Percentiles rank a stretch among this genome's conserved stretches.
Conservation (phyloP, 2,113 vertebrate genomes). For the Microtus richardsoni region DNA sequence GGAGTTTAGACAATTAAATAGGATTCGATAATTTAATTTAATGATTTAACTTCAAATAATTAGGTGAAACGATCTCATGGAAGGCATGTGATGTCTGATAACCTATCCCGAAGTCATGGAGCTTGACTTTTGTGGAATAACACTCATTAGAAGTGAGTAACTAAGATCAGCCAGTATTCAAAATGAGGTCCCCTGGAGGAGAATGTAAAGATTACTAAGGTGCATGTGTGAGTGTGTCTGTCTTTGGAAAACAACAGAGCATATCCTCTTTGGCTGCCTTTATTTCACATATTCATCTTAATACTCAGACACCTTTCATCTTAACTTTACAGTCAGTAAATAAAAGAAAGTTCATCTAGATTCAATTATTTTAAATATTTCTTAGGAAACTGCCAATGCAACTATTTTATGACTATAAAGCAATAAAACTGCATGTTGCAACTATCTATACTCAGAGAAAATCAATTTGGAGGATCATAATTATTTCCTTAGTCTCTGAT, state of each 20-base stretch:
- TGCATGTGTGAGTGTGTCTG: fast-evolving
- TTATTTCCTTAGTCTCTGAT: neutral
- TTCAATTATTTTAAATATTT: neutral
- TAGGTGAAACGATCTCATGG: fast-evolving
- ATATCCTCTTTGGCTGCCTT: neutral
- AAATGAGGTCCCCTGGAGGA: neutral
- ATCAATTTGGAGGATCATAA: neutral
- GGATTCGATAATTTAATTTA: neutral
- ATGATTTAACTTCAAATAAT: neutral
- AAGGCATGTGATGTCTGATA: neutral
- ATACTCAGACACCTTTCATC: no score
- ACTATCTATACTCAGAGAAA: neutral
- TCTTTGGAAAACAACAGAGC: neutral
- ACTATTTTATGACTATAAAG: neutral
- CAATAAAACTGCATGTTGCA: neutral
- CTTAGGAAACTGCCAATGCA: neutral
- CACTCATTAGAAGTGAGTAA: neutral
- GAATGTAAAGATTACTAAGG: neutral
- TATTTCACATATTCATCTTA: neutral
- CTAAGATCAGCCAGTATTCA: neutral
- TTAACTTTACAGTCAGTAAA: neutral
- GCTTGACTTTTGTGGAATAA: neutral
- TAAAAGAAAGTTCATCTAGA: neutral
- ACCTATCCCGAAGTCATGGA: neutral
- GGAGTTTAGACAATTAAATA: neutral